Conservation (phyloP, 2,113 vertebrate genomes). For the Podocnemis expansa region DNA sequence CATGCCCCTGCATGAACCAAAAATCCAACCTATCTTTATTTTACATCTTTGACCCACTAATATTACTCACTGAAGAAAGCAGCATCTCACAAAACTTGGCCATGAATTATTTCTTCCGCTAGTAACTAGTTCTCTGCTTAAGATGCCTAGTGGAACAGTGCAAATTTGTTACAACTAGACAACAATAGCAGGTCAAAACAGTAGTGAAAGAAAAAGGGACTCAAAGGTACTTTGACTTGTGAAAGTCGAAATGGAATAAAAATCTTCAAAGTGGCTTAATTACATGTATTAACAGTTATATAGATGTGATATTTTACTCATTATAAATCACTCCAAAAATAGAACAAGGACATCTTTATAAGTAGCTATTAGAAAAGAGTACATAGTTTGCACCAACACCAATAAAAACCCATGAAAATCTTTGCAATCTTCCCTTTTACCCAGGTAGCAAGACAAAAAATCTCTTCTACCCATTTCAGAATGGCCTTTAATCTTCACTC, state of each 20-base stretch:
- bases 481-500: background rate
- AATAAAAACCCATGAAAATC: background rate
- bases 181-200: conserved; percentile 9
- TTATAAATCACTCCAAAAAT: background rate
- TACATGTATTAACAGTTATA: background rate
- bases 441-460: background rate
- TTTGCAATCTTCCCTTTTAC: background rate
- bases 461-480: background rate
- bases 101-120: background rate
- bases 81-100: background rate
- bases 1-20: background rate
- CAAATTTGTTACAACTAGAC: background rate
- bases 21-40: background rate
- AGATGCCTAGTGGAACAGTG: background rate
- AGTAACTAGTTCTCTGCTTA: accelerated
- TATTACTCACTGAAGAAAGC: background rate
- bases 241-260: background rate
- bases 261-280: background rate
- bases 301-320: background rate
- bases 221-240: conserved; percentile 31
- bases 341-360: background rate
- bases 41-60: background rate
- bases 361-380: conserved; percentile 2
- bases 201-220: conserved; percentile 13
- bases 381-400: background rate